These are phyloP conservation scores for Ambastaia sidthimunki DNA, from an alignment of 2,797 vertebrate genomes.

Conservation along the genomic window DNA sequence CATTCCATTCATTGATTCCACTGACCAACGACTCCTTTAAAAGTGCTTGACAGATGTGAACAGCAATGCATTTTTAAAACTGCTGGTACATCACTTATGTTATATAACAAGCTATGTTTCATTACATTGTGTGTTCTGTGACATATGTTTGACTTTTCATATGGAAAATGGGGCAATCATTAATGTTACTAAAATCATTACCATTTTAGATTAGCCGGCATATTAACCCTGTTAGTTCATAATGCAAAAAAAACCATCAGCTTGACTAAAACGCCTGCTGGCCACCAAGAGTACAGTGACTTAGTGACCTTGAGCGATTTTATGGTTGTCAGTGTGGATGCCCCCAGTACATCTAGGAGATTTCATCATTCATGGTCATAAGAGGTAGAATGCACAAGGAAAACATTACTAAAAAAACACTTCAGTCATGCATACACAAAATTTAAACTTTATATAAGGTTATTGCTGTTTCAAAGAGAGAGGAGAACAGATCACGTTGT, in stretches of 20 bases:
- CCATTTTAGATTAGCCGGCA: background rate
- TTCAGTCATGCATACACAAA: constrained; percentile 15
- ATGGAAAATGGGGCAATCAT: too few species aligned
- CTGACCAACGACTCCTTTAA: background rate
- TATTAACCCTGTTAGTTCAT: background rate
- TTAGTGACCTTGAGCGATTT: background rate
- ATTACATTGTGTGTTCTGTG: background rate
- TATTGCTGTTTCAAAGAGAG: constrained; percentile 53
- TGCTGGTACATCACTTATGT: background rate
- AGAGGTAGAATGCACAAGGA: constrained; percentile 11
- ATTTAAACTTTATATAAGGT: constrained; percentile 38
- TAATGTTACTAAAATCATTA: too few species aligned
- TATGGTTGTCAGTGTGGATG: background rate
- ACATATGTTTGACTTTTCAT: background rate
- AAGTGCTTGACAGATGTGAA: background rate
- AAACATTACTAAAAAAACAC: constrained; percentile 23
- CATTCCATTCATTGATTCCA: constrained; percentile 2
- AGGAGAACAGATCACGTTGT: constrained; percentile 27
- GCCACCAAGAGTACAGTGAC: too few species aligned
- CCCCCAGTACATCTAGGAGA: background rate
- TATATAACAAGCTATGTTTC: background rate
- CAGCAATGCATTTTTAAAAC: background rate
- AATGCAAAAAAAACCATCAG: background rate
- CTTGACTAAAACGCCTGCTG: background rate
- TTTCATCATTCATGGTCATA: background rate